These are phyloP conservation scores for Caretta caretta DNA, from an alignment of 2,113 vertebrate genomes.

Conservation along the genomic window DNA sequence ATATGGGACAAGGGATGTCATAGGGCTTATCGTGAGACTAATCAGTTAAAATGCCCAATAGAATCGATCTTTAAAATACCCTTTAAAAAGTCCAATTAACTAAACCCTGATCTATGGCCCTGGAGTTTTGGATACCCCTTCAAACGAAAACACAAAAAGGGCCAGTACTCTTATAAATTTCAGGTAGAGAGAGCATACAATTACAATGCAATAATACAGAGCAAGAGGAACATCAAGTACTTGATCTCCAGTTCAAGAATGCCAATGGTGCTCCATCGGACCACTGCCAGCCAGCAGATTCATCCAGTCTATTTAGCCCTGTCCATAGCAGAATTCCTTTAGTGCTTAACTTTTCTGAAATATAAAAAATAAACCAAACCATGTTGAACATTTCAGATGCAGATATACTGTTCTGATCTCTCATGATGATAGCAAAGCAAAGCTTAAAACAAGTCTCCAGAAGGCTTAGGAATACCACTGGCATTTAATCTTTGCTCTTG, in stretches of 20 bases:
- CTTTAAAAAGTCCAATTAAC: not conserved
- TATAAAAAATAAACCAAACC: not conserved
- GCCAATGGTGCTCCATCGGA: slow-evolving; percentile 87
- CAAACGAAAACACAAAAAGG: not conserved
- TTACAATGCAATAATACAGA: not conserved
- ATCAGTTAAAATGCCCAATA: not conserved
- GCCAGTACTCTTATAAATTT: not conserved
- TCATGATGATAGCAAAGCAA: not conserved
- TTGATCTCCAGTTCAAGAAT: slow-evolving; percentile 88
- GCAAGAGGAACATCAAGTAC: slow-evolving; percentile 69
- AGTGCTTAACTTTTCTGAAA: slow-evolving; percentile 84
- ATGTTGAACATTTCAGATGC: not conserved
- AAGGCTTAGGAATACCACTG: not conserved
- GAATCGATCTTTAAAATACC: not conserved
- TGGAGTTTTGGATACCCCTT: not conserved
- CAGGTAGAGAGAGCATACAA: not conserved
- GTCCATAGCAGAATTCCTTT: slow-evolving; percentile 86
- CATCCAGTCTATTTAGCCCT: slow-evolving; percentile 88
- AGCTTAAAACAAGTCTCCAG: not conserved
- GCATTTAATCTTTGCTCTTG: not conserved
- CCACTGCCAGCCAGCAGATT: slow-evolving; percentile 91
- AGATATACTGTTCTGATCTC: not conserved
- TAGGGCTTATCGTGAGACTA: not conserved
- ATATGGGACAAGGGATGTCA: not conserved
- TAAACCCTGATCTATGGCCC: not conserved